Evolutionary conservation across 2,113 vertebrate species (phyloP).

Genomic region (Casuarius casuarius): DNA sequence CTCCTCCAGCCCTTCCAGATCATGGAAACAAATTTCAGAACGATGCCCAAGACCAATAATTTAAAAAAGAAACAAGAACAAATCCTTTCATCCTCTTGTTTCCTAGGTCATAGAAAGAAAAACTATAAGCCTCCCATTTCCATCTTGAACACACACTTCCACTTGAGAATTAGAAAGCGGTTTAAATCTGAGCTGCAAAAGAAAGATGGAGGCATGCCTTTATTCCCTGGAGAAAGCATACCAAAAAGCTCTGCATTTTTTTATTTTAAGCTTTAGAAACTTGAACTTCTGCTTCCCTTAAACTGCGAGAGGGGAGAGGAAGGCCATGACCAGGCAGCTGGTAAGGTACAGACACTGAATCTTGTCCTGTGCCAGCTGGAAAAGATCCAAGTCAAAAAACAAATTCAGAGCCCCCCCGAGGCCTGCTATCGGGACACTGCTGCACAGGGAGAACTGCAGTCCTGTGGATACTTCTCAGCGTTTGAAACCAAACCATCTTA

Average conservation of each 20-base stretch:
- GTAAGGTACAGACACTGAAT: neutral
- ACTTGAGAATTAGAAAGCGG: neutral
- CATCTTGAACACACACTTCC: conserved; percentile 8
- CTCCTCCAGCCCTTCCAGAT: neutral
- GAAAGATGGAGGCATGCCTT: neutral
- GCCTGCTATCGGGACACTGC: neutral
- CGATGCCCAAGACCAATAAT: neutral
- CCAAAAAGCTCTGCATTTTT: neutral
- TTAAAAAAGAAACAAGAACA: neutral
- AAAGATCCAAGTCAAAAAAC: neutral
- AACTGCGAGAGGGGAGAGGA: neutral
- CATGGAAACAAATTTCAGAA: neutral
- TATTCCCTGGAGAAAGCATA: neutral
- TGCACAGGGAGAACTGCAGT: neutral
- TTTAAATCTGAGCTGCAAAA: conserved; percentile 29
- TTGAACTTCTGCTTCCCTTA: neutral
- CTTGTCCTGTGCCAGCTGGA: neutral
- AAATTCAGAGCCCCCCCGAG: neutral
- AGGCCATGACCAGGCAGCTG: neutral
- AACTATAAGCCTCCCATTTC: neutral
- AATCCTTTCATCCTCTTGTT: neutral
- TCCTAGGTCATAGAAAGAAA: conserved; percentile 22
- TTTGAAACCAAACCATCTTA: neutral
- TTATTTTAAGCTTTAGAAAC: conserved; percentile 1
- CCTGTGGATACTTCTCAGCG: neutral